Evolutionary conservation across 1,140 invertebrate species (phyloP).

Genomic region (Phymastichus coffea): DNA sequence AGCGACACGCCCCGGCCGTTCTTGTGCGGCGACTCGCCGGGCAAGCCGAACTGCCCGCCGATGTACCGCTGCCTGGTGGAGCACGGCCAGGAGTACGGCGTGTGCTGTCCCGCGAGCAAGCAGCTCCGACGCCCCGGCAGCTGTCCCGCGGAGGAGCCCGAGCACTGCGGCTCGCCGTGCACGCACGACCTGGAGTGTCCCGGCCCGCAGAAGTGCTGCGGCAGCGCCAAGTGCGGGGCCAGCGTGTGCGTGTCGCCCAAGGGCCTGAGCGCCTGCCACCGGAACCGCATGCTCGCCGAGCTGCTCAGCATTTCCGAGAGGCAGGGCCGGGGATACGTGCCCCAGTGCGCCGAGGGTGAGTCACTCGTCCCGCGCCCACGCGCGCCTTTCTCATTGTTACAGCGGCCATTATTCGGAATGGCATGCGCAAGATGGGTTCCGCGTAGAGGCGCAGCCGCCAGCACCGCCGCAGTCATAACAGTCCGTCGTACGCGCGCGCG

Average conservation of each 20-base stretch:
- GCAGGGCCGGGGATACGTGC: slow-evolving; percentile 78
- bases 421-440: too few species aligned
- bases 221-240: slow-evolving; percentile 55
- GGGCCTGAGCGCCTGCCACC: slow-evolving; percentile 63
- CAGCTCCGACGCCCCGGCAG: slow-evolving; percentile 73
- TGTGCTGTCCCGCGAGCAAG: slow-evolving; percentile 78
- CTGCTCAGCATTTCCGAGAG: slow-evolving; percentile 73
- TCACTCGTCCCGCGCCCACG: too few species aligned
- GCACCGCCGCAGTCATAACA: too few species aligned
- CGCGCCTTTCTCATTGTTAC: too few species aligned
- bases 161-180: slow-evolving; percentile 66
- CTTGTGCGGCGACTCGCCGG: slow-evolving; percentile 76
- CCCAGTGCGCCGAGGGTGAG: slow-evolving; percentile 67
- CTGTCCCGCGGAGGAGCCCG: slow-evolving; percentile 62
- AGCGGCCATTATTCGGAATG: too few species aligned
- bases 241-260: slow-evolving; percentile 44
- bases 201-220: slow-evolving; percentile 78
- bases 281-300: slow-evolving; percentile 76
- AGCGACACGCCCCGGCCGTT: slow-evolving; percentile 75
- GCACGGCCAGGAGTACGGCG: slow-evolving; percentile 78
- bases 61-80: slow-evolving; percentile 78
- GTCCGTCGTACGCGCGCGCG: too few species aligned
- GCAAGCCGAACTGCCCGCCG: slow-evolving; percentile 79
- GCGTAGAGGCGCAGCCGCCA: too few species aligned
- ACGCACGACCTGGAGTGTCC: slow-evolving; percentile 77